Base-by-base conservation (phyloP, 2,797 vertebrate species). In the Tokudaia muenninki region DNA sequence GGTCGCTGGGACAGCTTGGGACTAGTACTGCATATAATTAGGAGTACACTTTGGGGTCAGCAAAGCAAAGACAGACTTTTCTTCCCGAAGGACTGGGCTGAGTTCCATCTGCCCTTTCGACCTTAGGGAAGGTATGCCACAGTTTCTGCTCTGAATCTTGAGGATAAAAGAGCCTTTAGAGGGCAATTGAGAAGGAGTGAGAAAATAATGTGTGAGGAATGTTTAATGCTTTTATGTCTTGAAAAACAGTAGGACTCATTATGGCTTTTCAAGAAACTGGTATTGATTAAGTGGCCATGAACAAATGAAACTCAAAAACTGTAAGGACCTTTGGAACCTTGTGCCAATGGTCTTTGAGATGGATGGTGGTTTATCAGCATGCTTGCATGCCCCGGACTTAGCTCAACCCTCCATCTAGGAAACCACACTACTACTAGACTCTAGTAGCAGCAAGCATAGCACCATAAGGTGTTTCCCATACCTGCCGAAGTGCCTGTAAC, bases 131-230 rank as follows among this genome's bases (percentile, higher is more conserved):
- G 31, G 3, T 0, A 0, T 29, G 74, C 44, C 44, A 52, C 2
- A 44, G 52, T 94, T 88, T 91, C 75, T 90, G 37, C 70, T 81
- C 65, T 37, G 37, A 31, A 96, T 67, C 88, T 29, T 1, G 14
- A 78, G 55, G 31, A 63, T 4, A 50, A 37, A 5, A 59, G 52
- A 75, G 13, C 37, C 59, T 61, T 78, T 1, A 17, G 87, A 90
- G 61, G 78, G 29, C 9, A 70, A 6, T 41, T 82, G 41, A 26
- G 19, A 26, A 26, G 34, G 63, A 87, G 52, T 59, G 81, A 82
- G 90, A 92, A 94, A 94, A 78, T 37, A 67, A 26, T 41, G 61
- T 65, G 57, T 22, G 4, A 91, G n/a, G 89, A 97, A 92, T 74
- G 37, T 67, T 91, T 65, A 74, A 47, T 47, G 87, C 14, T 87